Evolutionary conservation across 2,797 vertebrate species (phyloP).

Genomic region (Tadarida brasiliensis): DNA sequence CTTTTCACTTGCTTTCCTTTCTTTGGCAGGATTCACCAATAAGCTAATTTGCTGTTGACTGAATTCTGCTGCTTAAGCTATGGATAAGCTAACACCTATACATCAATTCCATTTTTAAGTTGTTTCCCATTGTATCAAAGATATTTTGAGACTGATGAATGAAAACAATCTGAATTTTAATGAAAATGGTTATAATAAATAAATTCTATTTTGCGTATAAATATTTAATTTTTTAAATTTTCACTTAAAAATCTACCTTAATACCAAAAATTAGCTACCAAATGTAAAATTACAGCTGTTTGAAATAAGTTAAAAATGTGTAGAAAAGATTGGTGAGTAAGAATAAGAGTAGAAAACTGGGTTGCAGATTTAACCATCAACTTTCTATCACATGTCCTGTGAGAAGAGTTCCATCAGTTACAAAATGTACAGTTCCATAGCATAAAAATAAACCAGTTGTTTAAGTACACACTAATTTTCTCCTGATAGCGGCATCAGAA

Average conservation of each 20-base stretch:
- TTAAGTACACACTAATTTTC: not conserved
- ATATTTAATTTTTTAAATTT: conserved; percentile 49
- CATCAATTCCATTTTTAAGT: not conserved
- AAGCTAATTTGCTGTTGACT: not conserved
- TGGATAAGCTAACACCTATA: not conserved
- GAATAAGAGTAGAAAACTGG: not conserved
- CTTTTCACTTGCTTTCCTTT: not conserved
- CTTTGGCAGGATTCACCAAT: not conserved
- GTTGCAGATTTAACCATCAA: not conserved
- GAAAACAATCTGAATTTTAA: not conserved
- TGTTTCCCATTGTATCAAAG: conserved; percentile 15
- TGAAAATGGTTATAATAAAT: conserved; percentile 46
- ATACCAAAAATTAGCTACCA: not conserved
- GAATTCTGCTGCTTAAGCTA: not conserved
- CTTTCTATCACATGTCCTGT: not conserved
- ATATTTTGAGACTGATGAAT: not conserved
- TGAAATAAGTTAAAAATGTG: not conserved
- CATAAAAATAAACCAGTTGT: not conserved
- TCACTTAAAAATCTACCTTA: not conserved
- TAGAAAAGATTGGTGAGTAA: not conserved
- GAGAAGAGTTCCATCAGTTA: not conserved
- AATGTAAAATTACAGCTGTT: not conserved
- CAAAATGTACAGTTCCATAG: not conserved
- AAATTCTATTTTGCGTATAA: not conserved
- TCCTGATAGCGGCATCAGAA: not conserved